These are phyloP conservation scores for Coelinius sp. DNA, from an alignment of 2,888 invertebrate genomes.

Conservation along the genomic window DNA sequence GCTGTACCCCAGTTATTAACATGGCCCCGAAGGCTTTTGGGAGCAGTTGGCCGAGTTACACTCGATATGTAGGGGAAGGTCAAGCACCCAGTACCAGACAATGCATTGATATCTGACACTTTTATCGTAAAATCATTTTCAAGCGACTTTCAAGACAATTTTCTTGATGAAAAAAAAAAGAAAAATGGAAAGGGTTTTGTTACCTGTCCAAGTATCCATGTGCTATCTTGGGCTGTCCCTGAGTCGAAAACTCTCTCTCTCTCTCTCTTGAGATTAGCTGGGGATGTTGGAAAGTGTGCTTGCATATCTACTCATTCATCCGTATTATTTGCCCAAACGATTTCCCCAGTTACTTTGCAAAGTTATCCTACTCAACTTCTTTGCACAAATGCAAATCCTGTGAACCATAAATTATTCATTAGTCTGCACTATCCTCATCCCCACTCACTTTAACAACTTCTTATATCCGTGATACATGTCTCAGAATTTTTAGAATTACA, in stretches of 20 bases:
- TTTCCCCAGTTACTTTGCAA: conserved; percentile 53
- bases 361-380: conserved; percentile 46
- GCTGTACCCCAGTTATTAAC: conserved; percentile 29
- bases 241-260: background rate
- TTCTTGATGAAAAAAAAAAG: background rate
- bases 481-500: too few relatives aligned
- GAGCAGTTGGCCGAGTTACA: conserved; percentile 39
- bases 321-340: conserved; percentile 48
- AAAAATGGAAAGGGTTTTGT: background rate
- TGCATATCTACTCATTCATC: conserved; percentile 45
- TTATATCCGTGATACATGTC: conserved; percentile 2
- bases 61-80: conserved; percentile 67
- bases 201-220: conserved; percentile 1
- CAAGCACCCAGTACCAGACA: conserved; percentile 68
- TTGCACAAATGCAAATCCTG: conserved; percentile 45
- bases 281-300: conserved; percentile 20
- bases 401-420: conserved; percentile 51
- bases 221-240: conserved; percentile 18
- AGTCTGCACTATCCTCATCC: conserved; percentile 47
- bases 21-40: conserved; percentile 35
- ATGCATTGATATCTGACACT: conserved; percentile 48
- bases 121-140: conserved; percentile 17
- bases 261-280: conserved; percentile 18
- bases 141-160: background rate
- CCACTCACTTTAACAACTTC: conserved; percentile 1